Percentiles rank a stretch among this genome's conserved stretches.
Evolutionary conservation across 35 echinoderm and acorn worm species (phyloP).

Genomic region (Anneissia japonica): DNA sequence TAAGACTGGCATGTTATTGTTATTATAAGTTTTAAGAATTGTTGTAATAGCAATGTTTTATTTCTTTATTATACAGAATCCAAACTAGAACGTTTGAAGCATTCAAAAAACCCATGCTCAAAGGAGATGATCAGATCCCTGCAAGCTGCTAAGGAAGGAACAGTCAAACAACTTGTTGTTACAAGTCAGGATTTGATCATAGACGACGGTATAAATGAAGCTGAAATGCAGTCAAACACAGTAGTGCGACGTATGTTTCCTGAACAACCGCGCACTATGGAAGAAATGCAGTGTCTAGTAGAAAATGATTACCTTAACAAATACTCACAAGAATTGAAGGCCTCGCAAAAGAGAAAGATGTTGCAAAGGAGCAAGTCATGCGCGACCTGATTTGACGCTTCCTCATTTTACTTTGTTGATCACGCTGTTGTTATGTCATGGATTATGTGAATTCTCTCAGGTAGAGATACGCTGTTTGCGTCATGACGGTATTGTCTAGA

Average conservation of each 20-base stretch:
- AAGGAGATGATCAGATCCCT: background rate
- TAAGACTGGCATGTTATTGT: no score
- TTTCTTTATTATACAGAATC: background rate
- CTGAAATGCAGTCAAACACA: background rate
- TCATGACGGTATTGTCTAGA: no score
- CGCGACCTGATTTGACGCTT: background rate
- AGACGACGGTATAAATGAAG: background rate
- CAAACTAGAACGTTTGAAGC: background rate
- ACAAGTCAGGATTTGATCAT: background rate
- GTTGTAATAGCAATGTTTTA: background rate
- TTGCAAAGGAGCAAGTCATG: background rate
- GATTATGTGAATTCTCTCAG: no score
- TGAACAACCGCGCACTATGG: slow-evolving; percentile 46
- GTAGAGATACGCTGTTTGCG: no score
- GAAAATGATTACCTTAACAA: slow-evolving; percentile 54
- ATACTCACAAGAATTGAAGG: background rate
- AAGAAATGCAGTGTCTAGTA: slow-evolving; percentile 43
- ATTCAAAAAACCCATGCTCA: background rate
- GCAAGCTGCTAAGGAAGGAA: background rate
- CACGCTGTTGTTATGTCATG: no score
- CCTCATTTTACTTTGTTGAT: no score
- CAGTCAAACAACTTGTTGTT: background rate
- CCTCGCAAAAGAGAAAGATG: background rate
- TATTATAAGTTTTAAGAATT: no score
- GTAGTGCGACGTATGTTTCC: slow-evolving; percentile 45